Base-by-base conservation (phyloP, 2,113 vertebrate genomes). In the Lipotes vexillifer region DNA sequence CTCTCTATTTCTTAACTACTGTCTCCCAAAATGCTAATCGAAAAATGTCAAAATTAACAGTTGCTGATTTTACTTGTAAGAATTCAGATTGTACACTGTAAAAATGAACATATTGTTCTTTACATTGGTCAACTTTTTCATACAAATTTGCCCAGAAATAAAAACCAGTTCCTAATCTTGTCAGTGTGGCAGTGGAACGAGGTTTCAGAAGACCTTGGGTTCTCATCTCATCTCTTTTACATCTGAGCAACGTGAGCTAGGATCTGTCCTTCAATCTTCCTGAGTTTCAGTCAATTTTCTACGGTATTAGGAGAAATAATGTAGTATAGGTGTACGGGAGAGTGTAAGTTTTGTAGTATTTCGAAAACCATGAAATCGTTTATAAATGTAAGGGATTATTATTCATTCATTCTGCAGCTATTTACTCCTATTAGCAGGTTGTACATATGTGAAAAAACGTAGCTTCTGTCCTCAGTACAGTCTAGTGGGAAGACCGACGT, bases 1-100 rank as follows among this genome's bases (percentile, higher is more conserved):
- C 0, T 38, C 6, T 72, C 55, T 93, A 5, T 94, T 91, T 95
- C 36, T 78, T 96, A 80, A 38, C 44, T 83, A 20, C 36, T 65
- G 2, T 92, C 81, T 85, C 55, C 69, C 80, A 94, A 96, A 96
- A 87, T 90, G 23, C 33, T 38, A 61, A n/a, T 86, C 17, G 17
- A 93, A 95, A 96, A 66, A 46, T 84, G 13, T 90, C 78, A 88
- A 52, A 78, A 69, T 88, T 55, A 92, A 93, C 49, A 8, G 21
- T 75, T 94, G n/a, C 44, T 91, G 15, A 49, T 90, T 90, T 97
- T 92, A 94, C 84, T 88, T 90, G 63, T 61, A 93, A 84, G 21
- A 80, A 69, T 90, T 78, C 46, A 61, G 65, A 75, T 38, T 68
- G 81, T 65, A 12, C 92, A 61, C 33, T 71, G 4, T 80, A 88